Base-by-base conservation (phyloP, 53 echinoderm and acorn worm species). In the Stichopus horrens region DNA sequence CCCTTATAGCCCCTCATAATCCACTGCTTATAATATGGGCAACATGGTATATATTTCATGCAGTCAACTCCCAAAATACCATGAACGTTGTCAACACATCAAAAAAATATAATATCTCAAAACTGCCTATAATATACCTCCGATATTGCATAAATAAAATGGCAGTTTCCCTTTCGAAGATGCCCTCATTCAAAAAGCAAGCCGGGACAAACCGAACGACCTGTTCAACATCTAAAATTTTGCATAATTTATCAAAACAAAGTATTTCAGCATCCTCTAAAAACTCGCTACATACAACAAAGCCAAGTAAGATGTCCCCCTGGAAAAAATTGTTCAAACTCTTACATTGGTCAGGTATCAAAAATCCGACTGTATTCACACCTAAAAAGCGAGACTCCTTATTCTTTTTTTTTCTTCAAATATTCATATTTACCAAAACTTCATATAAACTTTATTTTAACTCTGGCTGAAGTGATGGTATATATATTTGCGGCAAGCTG, bases 141-240 rank as follows among this genome's bases (percentile, higher is more conserved):
- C 52, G 56, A 85, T 85, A 85, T 85, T 85, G 85, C 85, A 85
- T 85, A 85, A 85, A 85, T 85, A 85, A 85, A 59, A 58, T 85
- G 85, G 65, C 85, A 85, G 85, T 85, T 85, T 85, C 51, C 81
- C 57, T 58, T 85, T 85, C 67, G 65, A 66, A 63, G 65, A 58
- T 85, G 52, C 85, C 85, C 85, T 52, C 21, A 58, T 57, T 85
- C 85, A 57, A 58, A 53, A 85, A 85, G 85, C 85, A 85, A 85
- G 85, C 85, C 85, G 52, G 59, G 85, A 66, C 52, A 66, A 63
- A 85, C 85, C 52, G 67, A 57, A 67, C 85, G 9, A 67, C 65
- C 68, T 67, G 67, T 66, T 85, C 65, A 63, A 85, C 85, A 85
- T 66, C 85, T 85, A 85, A 59, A 71, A 37, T 37, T 85, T 85